phyloP scores from a whole-genome alignment of 2,797 vertebrate species.

The Bovichtus diacanthus region DNA sequence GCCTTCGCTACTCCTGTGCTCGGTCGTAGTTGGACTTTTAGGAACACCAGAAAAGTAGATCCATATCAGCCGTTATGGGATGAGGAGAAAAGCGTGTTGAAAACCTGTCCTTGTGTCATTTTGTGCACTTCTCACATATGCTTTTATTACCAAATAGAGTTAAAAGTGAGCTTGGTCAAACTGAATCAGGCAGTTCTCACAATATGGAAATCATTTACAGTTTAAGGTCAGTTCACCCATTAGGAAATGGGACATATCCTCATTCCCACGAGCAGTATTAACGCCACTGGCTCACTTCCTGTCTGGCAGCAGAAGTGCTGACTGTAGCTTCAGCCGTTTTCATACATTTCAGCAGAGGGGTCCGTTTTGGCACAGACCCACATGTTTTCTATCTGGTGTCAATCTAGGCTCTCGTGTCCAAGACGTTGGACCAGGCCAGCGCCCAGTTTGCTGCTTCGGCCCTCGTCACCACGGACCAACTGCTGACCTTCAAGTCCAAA shows the following conservation, averaged over 20 bases:
- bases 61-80: accelerated
- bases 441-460: conserved; percentile 98
- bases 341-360: conserved; percentile 4
- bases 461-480: conserved; percentile 95
- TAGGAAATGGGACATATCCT: conserved; percentile 48
- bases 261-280: conserved; percentile 41
- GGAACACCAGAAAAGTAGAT: not conserved
- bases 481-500: conserved; percentile 98
- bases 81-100: not conserved
- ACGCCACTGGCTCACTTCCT: conserved; percentile 36
- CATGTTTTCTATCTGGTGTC: conserved; percentile 13
- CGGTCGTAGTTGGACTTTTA: not conserved
- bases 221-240: conserved; percentile 53
- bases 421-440: conserved; percentile 97
- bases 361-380: conserved; percentile 23
- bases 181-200: not conserved
- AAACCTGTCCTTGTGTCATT: too few relatives aligned
- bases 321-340: conserved; percentile 30
- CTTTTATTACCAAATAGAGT: not conserved
- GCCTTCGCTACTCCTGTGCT: not conserved
- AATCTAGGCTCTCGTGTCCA: conserved; percentile 89
- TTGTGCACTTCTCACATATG: not conserved
- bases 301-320: conserved; percentile 52
- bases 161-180: too few relatives aligned
- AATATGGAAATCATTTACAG: conserved; percentile 18